phyloP scores from a whole-genome alignment of 2,888 invertebrate species.

The Biston betularia region DNA sequence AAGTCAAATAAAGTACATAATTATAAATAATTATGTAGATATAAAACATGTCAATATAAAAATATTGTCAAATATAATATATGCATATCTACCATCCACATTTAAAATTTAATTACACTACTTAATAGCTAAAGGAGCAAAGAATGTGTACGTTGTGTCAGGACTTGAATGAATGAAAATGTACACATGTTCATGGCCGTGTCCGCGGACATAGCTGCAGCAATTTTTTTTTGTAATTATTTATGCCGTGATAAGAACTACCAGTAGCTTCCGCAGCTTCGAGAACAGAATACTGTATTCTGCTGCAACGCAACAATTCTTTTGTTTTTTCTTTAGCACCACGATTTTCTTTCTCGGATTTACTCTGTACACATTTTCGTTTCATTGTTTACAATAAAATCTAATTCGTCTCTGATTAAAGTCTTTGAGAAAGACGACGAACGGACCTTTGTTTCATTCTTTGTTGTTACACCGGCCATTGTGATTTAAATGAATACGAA shows the following conservation, averaged over 20 bases:
- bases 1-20: no score
- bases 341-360: slow-evolving; percentile 43
- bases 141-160: no score
- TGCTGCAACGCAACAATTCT: slow-evolving; percentile 38
- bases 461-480: slow-evolving; percentile 39
- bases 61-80: no score
- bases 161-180: no score
- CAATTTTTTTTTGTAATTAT: not conserved
- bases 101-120: no score
- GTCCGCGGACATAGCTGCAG: no score
- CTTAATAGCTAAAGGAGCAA: no score
- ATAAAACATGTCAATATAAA: no score
- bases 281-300: slow-evolving; percentile 43
- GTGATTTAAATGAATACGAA: slow-evolving; percentile 41
- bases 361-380: slow-evolving; percentile 52
- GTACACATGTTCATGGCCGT: no score
- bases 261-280: slow-evolving; percentile 15
- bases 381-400: slow-evolving; percentile 54
- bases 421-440: slow-evolving; percentile 42
- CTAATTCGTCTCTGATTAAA: slow-evolving; percentile 50
- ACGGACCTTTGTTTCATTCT: slow-evolving; percentile 42
- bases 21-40: no score
- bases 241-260: slow-evolving; percentile 1
- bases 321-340: slow-evolving; percentile 40
- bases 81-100: no score